A percentile compares a stretch with the other conserved stretches of the same genome.
Conservation (phyloP, 92 coral and sea anemone species). For the Zoanthus gigantus region DNA sequence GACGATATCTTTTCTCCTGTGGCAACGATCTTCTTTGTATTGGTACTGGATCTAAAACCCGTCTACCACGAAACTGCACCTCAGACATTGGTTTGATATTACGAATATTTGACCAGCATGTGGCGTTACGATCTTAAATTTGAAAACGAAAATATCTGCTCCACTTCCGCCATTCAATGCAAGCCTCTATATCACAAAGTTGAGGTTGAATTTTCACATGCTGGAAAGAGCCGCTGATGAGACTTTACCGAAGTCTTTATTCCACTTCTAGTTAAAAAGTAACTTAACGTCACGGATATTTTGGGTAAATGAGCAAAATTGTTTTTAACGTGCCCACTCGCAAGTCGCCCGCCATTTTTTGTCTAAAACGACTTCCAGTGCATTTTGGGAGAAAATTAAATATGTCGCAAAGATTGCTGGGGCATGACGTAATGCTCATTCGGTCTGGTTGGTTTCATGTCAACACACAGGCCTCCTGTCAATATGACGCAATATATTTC, state of each 20-base stretch:
- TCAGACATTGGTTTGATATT: constrained; percentile 50
- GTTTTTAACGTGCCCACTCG: constrained; percentile 40
- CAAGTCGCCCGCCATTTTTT: constrained; percentile 53
- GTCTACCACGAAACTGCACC: constrained; percentile 81
- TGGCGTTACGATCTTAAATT: constrained; percentile 10
- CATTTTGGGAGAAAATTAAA: background rate
- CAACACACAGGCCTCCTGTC: background rate
- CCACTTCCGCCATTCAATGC: constrained; percentile 43
- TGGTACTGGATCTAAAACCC: constrained; percentile 80
- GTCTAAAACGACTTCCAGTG: constrained; percentile 21
- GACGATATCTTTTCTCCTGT: constrained; percentile 65
- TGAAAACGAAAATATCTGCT: constrained; percentile 8
- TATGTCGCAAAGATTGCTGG: constrained; percentile 28
- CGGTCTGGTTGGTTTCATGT: too few species aligned
- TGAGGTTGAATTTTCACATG: background rate
- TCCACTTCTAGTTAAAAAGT: background rate
- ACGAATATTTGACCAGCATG: background rate
- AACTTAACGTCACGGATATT: constrained; percentile 36
- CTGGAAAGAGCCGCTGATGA: background rate
- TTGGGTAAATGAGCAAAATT: constrained; percentile 38
- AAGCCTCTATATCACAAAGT: background rate
- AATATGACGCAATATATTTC: background rate
- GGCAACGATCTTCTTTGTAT: constrained; percentile 75
- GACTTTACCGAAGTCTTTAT: background rate
- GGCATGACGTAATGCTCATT: background rate